phyloP scores from a whole-genome alignment of 2,113 vertebrate genomes.

The Platichthys stellatus region DNA sequence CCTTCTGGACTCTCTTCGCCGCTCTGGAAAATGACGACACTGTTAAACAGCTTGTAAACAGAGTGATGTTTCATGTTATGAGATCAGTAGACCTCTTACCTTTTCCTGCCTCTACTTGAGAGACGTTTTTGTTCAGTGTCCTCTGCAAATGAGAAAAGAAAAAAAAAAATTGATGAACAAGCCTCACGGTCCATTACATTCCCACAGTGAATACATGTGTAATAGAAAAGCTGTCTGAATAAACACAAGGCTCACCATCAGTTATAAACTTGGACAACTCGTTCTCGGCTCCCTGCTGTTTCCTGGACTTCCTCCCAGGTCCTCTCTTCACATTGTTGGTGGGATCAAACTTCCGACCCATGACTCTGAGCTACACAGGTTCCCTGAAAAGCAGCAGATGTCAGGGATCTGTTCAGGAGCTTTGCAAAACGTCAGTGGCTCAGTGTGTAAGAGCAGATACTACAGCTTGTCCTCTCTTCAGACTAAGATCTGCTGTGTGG shows the following conservation, averaged over 20 bases:
- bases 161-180: neutral
- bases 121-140: conserved; percentile 82
- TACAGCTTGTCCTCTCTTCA: no score
- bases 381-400: conserved; percentile 28
- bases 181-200: neutral
- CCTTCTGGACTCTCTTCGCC: conserved; percentile 73
- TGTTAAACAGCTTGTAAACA: conserved; percentile 26
- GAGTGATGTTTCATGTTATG: neutral
- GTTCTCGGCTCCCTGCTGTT: conserved; percentile 92
- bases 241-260: conserved; percentile 57
- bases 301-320: conserved; percentile 90
- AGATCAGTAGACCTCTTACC: conserved; percentile 75
- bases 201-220: neutral
- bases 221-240: neutral
- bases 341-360: conserved; percentile 94
- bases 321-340: conserved; percentile 88
- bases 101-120: conserved; percentile 88
- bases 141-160: conserved; percentile 49
- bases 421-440: no score
- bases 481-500: no score
- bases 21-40: conserved; percentile 69
- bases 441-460: no score
- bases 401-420: neutral
- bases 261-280: conserved; percentile 87
- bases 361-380: conserved; percentile 64